Evolutionary conservation across 2,797 vertebrate species (phyloP).

Genomic region (Nothura maculosa): DNA sequence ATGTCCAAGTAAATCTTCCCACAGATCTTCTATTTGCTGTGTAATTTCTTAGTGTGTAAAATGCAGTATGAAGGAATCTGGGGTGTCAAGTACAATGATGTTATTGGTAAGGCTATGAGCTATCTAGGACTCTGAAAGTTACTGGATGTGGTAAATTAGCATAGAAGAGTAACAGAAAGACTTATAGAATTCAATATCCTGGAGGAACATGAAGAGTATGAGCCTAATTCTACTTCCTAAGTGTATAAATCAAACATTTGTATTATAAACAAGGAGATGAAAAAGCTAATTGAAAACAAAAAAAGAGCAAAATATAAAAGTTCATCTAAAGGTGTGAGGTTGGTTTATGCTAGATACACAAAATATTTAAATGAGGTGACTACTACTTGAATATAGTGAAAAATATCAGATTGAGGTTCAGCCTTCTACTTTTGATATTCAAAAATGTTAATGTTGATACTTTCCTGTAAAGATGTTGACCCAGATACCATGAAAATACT

Average conservation of each 20-base stretch:
- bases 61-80: background rate
- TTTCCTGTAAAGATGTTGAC: background rate
- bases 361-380: background rate
- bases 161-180: background rate
- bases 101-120: background rate
- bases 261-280: background rate
- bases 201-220: background rate
- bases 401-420: background rate
- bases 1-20: background rate
- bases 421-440: background rate
- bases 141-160: background rate
- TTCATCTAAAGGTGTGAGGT: background rate
- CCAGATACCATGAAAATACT: background rate
- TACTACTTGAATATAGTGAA: background rate
- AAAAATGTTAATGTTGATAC: background rate
- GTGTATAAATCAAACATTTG: background rate
- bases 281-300: background rate
- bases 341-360: background rate
- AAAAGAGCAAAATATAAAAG: fast-evolving
- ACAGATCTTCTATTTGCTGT: background rate
- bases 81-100: no score
- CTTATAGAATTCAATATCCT: background rate
- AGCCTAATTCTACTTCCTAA: background rate
- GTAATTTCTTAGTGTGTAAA: background rate
- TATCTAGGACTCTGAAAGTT: background rate